A percentile compares a stretch with the other conserved stretches of the same genome.
These are phyloP conservation scores for Chloromyia formosa DNA, from an alignment of 2,888 invertebrate species.

Conservation along the genomic window DNA sequence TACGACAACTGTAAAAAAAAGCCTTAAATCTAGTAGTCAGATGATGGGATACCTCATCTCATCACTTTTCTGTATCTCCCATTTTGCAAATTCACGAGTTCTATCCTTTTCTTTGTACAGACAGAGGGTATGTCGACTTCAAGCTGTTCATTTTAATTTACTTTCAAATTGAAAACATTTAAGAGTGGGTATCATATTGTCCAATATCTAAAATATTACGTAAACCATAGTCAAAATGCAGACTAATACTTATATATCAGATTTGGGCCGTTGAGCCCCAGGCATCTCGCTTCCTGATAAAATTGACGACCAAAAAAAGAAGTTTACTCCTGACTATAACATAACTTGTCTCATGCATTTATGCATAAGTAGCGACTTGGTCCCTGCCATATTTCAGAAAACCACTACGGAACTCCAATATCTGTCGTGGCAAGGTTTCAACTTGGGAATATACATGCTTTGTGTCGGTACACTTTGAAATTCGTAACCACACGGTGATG, in stretches of 20 bases:
- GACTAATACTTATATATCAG: neutral
- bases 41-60: too few species aligned
- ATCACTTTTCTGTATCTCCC: too few species aligned
- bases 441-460: neutral
- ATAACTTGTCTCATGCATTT: conserved; percentile 45
- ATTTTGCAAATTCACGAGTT: conserved; percentile 18
- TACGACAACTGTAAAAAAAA: too few species aligned
- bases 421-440: conserved; percentile 23
- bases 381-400: conserved; percentile 41
- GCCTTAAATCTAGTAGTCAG: too few species aligned
- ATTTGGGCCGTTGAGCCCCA: conserved; percentile 6
- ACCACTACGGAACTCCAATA: conserved; percentile 37
- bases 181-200: conserved; percentile 14
- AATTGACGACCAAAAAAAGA: conserved; percentile 30
- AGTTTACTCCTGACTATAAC: conserved; percentile 25
- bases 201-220: neutral
- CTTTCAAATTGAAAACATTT: conserved; percentile 19
- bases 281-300: conserved; percentile 29
- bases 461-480: conserved; percentile 1
- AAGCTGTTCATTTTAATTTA: conserved; percentile 35
- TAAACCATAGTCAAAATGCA: neutral
- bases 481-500: conserved; percentile 31
- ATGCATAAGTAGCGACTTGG: conserved; percentile 44
- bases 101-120: too few species aligned
- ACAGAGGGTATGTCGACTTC: conserved; percentile 20